These are phyloP conservation scores for Holacanthella duospinosa DNA, from an alignment of 2,888 invertebrate genomes.

Conservation along the genomic window DNA sequence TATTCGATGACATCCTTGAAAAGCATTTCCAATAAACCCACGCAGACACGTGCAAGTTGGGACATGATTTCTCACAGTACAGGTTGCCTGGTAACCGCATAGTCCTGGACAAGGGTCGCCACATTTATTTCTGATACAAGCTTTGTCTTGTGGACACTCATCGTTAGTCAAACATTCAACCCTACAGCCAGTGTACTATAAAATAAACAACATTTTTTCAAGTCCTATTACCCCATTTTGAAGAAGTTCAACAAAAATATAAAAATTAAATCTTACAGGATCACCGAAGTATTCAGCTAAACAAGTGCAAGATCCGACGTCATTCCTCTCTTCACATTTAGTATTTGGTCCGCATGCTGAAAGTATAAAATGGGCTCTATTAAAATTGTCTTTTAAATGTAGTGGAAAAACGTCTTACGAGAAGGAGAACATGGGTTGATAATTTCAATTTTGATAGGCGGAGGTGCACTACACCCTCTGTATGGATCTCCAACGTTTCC, in stretches of 20 bases:
- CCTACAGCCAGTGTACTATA: conserved; percentile 47
- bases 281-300: conserved; percentile 68
- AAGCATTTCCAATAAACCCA: conserved; percentile 66
- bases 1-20: conserved; percentile 48
- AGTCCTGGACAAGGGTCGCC: conserved; percentile 75
- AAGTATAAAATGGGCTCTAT: too few species aligned
- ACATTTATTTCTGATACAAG: conserved; percentile 73
- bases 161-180: conserved; percentile 79
- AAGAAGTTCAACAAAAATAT: neutral
- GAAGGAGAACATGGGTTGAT: conserved; percentile 39
- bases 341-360: conserved; percentile 33
- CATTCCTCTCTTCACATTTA: conserved; percentile 61
- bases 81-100: conserved; percentile 72
- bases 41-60: conserved; percentile 70
- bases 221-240: conserved; percentile 36
- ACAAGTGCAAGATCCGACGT: conserved; percentile 66
- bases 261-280: conserved; percentile 45
- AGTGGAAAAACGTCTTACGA: neutral
- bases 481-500: conserved; percentile 69
- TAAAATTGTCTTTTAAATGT: neutral
- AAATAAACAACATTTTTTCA: conserved; percentile 80
- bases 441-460: conserved; percentile 39
- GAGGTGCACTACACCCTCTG: conserved; percentile 20
- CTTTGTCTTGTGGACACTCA: conserved; percentile 70
- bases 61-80: conserved; percentile 71